Conservation (phyloP, 92 coral and sea anemone species). For the Epizoanthus scotinus region DNA sequence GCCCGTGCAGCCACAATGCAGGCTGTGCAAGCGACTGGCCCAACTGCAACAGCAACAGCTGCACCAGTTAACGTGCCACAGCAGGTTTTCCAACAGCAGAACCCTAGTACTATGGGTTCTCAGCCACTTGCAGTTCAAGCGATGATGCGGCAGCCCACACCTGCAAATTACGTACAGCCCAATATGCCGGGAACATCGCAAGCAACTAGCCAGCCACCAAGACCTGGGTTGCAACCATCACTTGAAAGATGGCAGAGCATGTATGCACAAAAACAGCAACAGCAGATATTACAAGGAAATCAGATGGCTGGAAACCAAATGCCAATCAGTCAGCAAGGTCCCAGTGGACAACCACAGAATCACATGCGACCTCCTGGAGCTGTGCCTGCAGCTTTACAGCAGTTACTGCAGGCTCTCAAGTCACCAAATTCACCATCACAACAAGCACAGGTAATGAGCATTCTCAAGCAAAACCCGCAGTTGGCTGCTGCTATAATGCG, state of each 20-base stretch:
- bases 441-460: slow-evolving; percentile 86
- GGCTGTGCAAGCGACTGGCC: slow-evolving; percentile 68
- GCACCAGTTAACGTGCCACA: slow-evolving; percentile 56
- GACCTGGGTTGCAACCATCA: slow-evolving; percentile 47
- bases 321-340: slow-evolving; percentile 55
- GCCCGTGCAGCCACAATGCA: slow-evolving; percentile 80
- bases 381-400: slow-evolving; percentile 66
- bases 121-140: slow-evolving; percentile 59
- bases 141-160: slow-evolving; percentile 72
- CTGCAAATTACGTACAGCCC: slow-evolving; percentile 63
- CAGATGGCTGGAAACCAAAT: slow-evolving; percentile 62
- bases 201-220: slow-evolving; percentile 43
- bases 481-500: slow-evolving; percentile 79
- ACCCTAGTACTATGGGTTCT: slow-evolving; percentile 51
- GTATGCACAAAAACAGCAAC: slow-evolving; percentile 40
- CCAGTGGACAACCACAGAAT: slow-evolving; percentile 50
- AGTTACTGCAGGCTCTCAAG: slow-evolving; percentile 71
- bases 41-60: slow-evolving; percentile 57
- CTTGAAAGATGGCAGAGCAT: slow-evolving; percentile 42
- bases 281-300: slow-evolving; percentile 54
- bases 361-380: slow-evolving; percentile 51
- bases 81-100: slow-evolving; percentile 51
- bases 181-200: slow-evolving; percentile 64
- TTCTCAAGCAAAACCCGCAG: slow-evolving; percentile 90
- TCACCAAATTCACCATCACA: slow-evolving; percentile 68